Percentiles rank a stretch among this genome's conserved stretches.
phyloP scores from a whole-genome alignment of 2,888 invertebrate species.

The Aphidius colemani region DNA sequence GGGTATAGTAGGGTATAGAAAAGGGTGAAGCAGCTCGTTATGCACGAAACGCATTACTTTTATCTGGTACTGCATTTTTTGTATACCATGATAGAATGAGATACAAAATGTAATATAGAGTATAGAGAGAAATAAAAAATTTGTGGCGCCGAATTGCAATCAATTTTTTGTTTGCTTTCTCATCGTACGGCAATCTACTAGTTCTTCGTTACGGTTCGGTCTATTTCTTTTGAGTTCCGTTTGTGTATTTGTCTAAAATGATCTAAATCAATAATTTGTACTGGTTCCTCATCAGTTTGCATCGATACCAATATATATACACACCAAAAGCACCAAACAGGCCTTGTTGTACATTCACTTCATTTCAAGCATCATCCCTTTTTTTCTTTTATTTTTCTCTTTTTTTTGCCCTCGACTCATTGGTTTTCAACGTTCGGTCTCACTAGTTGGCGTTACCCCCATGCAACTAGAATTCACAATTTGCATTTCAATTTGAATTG shows the following conservation, averaged over 20 bases:
- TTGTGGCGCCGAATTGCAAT: slow-evolving; percentile 55
- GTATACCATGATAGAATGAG: slow-evolving; percentile 2
- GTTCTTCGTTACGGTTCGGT: slow-evolving; percentile 42
- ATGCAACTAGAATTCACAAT: slow-evolving; percentile 57
- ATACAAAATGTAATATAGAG: background rate
- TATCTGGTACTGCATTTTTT: slow-evolving; percentile 43
- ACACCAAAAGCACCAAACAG: too few species aligned
- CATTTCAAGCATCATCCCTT: slow-evolving; percentile 13
- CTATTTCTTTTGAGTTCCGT: slow-evolving; percentile 41
- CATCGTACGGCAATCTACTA: slow-evolving; percentile 40
- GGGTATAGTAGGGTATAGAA: slow-evolving; percentile 26
- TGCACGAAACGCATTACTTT: slow-evolving; percentile 54
- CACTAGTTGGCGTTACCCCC: slow-evolving; percentile 50
- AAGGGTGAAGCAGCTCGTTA: slow-evolving; percentile 46
- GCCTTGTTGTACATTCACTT: slow-evolving; percentile 8
- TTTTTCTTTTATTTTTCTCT: slow-evolving; percentile 20
- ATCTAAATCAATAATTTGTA: too few species aligned
- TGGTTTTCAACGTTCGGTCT: slow-evolving; percentile 24
- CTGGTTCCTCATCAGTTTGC: too few species aligned
- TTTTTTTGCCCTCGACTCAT: slow-evolving; percentile 32
- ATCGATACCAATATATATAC: too few species aligned
- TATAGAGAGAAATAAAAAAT: slow-evolving; percentile 28
- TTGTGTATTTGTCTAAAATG: slow-evolving; percentile 8
- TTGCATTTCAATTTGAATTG: slow-evolving; percentile 58
- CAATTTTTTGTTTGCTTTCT: slow-evolving; percentile 49